Base-by-base conservation (phyloP, 2,888 invertebrate genomes). In the Agrotis ipsilon region DNA sequence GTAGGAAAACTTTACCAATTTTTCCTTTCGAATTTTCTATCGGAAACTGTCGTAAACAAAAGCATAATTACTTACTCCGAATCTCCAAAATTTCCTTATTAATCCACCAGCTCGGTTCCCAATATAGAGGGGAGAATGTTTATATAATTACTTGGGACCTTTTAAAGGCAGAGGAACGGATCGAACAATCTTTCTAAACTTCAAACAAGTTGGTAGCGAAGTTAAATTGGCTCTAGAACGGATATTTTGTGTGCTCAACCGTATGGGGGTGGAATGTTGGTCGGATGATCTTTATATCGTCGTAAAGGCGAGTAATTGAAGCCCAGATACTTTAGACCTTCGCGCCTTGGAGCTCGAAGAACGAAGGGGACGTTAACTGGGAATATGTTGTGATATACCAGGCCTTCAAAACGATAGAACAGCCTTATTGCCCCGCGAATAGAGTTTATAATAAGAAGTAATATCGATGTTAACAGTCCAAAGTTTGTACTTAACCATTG, bases 191-290 rank as follows among this genome's bases (percentile, higher is more conserved):
- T 88, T 86, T 84, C 75, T 60, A 60, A 87, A 88, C 85, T 88
- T 87, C 80, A 85, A 84, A 86, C 86, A 90, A 90, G 84, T 90
- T 90, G 81, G 66, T 39, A 77, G 78, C 83, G 74, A 91, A 91
- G 90, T 91, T 91, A 91, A 91, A 91, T 91, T 91, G 90, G 88
- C 86, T 90, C 83, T 61, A 72, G 84, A 84, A 79, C 84, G 88
- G 88, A 90, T 89, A 90, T 90, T 89, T 88, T 83, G 85, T 85
- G 88, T 83, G 82, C 80, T 84, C 84, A 83, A 74, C 78, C 81
- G 87, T 85, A 83, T 83, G 86, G 82, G 82, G 80, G 80, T 61
- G 76, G 84, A 82, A 87, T 86, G 83, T 83, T 80, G 72, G 62
- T 65, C 62, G 81, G 80, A 84, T 86, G 80, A 84, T 84, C 84